Percentiles rank a stretch among this genome's conserved stretches.
phyloP scores from a whole-genome alignment of 1,140 invertebrate species.

The Penaeus japonicus region DNA sequence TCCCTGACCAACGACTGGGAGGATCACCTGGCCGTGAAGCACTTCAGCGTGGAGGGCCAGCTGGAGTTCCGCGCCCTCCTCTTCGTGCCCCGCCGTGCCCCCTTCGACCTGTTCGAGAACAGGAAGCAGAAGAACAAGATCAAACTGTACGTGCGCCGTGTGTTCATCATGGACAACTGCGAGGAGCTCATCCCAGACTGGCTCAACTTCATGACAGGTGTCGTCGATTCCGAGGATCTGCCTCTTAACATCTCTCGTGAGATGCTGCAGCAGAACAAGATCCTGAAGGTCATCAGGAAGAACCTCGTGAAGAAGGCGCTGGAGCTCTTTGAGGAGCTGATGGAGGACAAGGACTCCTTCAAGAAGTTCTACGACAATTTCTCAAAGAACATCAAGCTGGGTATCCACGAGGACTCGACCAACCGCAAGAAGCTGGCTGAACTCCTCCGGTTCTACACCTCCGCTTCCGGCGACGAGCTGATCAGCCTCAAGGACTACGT shows the following conservation, averaged over 20 bases:
- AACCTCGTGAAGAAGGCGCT: constrained; percentile 99
- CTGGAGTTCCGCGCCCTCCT: constrained; percentile 95
- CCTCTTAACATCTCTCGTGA: constrained; percentile 98
- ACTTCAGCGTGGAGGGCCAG: constrained; percentile 98
- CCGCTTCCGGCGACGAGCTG: constrained; percentile 90
- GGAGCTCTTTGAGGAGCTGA: constrained; percentile 93
- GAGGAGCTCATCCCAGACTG: constrained; percentile 99
- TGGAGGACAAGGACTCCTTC: constrained; percentile 96
- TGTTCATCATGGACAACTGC: constrained; percentile 99
- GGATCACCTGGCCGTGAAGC: constrained; percentile 97
- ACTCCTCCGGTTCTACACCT: constrained; percentile 91
- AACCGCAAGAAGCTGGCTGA: constrained; percentile 95
- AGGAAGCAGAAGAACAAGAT: constrained; percentile 99
- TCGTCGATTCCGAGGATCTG: constrained; percentile 97
- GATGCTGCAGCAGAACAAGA: constrained; percentile 99
- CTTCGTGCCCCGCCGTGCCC: constrained; percentile 92
- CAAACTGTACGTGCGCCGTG: constrained; percentile 77
- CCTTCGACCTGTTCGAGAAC: constrained; percentile 98
- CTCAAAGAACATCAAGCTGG: constrained; percentile 96
- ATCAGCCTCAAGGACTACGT: constrained; percentile 96
- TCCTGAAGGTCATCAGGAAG: constrained; percentile 97
- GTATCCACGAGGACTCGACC: constrained; percentile 95
- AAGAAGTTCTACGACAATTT: constrained; percentile 99
- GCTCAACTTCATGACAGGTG: constrained; percentile 95
- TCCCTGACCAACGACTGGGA: constrained; percentile 99